A percentile compares a stretch with the other conserved stretches of the same genome.
Conservation (phyloP, 35 echinoderm and acorn worm genomes). For the Ophiothrix spiculata region DNA sequence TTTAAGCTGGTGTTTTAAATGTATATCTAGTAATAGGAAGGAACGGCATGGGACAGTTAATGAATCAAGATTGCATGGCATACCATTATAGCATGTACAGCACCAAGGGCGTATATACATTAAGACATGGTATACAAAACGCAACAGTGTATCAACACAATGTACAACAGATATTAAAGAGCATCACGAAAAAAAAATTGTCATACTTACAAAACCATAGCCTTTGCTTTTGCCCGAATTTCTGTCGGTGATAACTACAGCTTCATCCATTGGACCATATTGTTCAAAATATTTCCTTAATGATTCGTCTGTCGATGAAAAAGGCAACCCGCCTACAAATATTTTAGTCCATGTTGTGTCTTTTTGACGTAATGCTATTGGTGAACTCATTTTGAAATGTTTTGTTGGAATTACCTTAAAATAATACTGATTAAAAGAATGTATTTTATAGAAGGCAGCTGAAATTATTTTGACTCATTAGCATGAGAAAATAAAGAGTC, state of each 20-base stretch:
- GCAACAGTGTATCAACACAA: no score
- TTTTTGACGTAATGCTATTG: conserved; percentile 53
- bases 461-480: neutral
- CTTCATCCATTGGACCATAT: conserved; percentile 92
- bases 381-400: neutral
- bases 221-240: conserved; percentile 90
- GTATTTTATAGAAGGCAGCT: neutral
- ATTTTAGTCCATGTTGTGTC: conserved; percentile 98
- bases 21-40: no score
- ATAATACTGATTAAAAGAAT: neutral
- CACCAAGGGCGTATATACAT: no score
- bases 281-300: conserved; percentile 79
- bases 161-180: no score
- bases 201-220: conserved; percentile 98
- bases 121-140: no score
- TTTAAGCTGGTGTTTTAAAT: no score
- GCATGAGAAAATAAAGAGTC: neutral
- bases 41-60: no score
- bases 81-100: no score
- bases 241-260: conserved; percentile 97
- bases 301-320: conserved; percentile 69
- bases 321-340: conserved; percentile 95
- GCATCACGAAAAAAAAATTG: neutral
- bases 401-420: neutral
- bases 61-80: no score